Evolutionary conservation across 2,797 vertebrate genomes (phyloP), one percentile per base, ranked within the genome.

Genomic region (Muscicapa striata): DNA sequence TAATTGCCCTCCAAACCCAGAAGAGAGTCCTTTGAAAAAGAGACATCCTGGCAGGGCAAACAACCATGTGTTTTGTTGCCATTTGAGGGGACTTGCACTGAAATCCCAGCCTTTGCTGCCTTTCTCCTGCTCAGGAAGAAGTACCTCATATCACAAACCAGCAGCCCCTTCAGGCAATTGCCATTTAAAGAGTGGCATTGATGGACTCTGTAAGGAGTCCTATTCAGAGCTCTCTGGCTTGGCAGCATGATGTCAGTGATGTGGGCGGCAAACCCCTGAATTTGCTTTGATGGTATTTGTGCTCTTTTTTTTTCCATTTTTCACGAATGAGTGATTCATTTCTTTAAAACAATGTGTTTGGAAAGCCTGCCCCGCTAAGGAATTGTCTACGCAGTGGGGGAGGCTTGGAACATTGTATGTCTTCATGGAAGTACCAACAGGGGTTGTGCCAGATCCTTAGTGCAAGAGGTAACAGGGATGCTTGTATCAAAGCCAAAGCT

Each of bases 271-370:
- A 93, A 94, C 74, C 66, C 52, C 85, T 55, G 91, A 93, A 93
- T 94, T 96, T 94, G 59, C 95, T 97, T 96, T 97, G 96, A 97
- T 97, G 94, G 94, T 95, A 96, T 96, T 96, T 94, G 94, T 96
- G 94, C 91, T 94, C 89, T 93, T 97, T 97, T 95, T 94, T 95
- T 96, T 94, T 85, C 75, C 70, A 94, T 97, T 96, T 97, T 95
- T 96, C 85, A 96, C 92, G 93, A 97, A 93, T 94, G 95, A 94
- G 87, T 80, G 96, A 96, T 96, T 97, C 94, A 96, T 94, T 97
- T 95, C 48, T 96, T 93, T 95, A 95, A 96, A 97, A 95, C 95
- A 96, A 96, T 95, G 89, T 94, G 93, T 94, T 96, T 96, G 93
- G 95, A 96, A 96, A 95, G 94, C 94, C 89, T 96, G 85, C 59